Evolutionary conservation across 1,140 invertebrate genomes (phyloP).

Genomic region (Cataglyphis hispanica): DNA sequence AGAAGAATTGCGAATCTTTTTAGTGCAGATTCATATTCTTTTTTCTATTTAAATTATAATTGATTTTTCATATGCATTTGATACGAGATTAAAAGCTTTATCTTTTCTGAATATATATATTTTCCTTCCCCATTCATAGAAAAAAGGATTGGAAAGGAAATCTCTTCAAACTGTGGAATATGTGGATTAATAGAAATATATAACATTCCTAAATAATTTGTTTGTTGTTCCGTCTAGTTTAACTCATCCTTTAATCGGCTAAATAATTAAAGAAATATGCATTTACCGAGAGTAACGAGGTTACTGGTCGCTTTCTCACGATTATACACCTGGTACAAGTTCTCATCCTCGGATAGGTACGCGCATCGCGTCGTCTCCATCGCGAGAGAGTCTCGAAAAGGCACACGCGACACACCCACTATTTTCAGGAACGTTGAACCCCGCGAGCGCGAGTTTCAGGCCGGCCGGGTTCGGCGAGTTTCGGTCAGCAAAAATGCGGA

Average conservation of each 20-base stretch:
- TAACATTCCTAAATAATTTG: not conserved
- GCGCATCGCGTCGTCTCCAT: slow-evolving; percentile 65
- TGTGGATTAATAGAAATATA: not conserved
- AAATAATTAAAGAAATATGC: not conserved
- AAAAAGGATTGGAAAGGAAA: not conserved
- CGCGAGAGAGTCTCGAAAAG: slow-evolving; percentile 23
- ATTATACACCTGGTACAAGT: slow-evolving; percentile 65
- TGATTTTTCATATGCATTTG: not conserved
- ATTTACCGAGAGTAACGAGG: slow-evolving; percentile 70
- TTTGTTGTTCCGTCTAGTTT: not conserved
- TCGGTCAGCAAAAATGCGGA: slow-evolving; percentile 31
- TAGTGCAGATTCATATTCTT: not conserved
- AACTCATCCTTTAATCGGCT: not conserved
- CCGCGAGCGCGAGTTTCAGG: slow-evolving; percentile 45
- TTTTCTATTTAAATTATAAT: not conserved
- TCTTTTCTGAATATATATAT: not conserved
- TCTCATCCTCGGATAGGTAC: slow-evolving; percentile 43
- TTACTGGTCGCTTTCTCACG: slow-evolving; percentile 59
- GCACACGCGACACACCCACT: slow-evolving; percentile 68
- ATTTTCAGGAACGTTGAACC: slow-evolving; percentile 71
- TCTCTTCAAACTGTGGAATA: not conserved
- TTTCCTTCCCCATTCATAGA: not conserved
- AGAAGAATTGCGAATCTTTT: not conserved
- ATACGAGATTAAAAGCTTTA: not conserved
- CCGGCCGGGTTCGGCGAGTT: slow-evolving; percentile 1